Conservation (phyloP, 2,888 invertebrate species). For the Balanococcus diminutus region DNA sequence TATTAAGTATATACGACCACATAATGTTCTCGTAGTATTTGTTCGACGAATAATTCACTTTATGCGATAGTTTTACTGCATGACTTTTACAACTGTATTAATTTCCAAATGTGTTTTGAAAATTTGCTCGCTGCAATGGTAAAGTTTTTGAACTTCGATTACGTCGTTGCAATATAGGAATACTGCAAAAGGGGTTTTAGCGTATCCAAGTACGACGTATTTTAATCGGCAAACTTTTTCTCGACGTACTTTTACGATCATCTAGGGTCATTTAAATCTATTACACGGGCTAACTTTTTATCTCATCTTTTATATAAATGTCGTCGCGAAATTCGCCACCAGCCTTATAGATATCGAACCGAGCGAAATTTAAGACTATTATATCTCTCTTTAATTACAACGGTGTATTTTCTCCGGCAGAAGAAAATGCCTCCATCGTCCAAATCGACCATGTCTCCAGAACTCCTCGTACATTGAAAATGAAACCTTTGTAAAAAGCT, state of each 20-base stretch:
- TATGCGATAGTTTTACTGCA: conserved; percentile 11
- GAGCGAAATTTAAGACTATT: neutral
- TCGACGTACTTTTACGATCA: conserved; percentile 22
- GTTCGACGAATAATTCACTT: conserved; percentile 10
- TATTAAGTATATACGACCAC: neutral
- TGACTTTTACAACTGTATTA: conserved; percentile 23
- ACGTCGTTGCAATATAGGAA: neutral
- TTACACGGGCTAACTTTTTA: conserved; percentile 4
- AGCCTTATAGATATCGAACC: neutral
- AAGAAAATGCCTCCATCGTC: neutral
- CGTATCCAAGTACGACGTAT: neutral
- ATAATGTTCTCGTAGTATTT: conserved; percentile 10
- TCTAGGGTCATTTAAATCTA: conserved; percentile 36
- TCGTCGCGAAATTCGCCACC: neutral
- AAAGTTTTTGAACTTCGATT: neutral
- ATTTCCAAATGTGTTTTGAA: neutral
- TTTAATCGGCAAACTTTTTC: conserved; percentile 28
- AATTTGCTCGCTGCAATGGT: neutral
- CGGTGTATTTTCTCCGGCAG: neutral
- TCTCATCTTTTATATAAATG: neutral
- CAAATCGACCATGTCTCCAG: neutral
- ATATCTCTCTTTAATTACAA: neutral
- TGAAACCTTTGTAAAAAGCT: neutral
- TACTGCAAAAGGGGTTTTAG: neutral
- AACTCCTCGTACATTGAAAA: neutral